phyloP scores from a whole-genome alignment of 2,113 vertebrate species.

The Typhlomys cinereus region DNA sequence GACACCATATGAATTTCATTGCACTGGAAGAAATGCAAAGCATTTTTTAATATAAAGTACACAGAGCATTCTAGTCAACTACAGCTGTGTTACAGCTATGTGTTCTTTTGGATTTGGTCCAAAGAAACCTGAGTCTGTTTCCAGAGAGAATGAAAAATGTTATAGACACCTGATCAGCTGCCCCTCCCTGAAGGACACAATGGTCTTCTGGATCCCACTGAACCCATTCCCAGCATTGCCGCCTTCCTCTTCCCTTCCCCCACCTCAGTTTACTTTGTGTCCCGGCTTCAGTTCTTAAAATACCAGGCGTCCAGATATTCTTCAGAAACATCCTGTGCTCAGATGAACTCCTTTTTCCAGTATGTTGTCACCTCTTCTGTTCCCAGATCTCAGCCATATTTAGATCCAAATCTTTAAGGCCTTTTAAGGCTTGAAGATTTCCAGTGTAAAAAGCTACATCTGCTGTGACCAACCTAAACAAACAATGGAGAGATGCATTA shows the following conservation, averaged over 20 bases:
- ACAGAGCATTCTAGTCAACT: constrained; percentile 87
- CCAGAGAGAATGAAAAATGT: constrained; percentile 86
- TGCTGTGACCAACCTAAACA: constrained; percentile 93
- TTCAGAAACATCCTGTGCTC: constrained; percentile 71
- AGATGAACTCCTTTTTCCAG: constrained; percentile 72
- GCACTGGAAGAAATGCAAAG: constrained; percentile 90
- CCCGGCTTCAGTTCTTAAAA: constrained; percentile 71
- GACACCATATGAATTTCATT: constrained; percentile 86
- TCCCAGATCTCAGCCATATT: constrained; percentile 99
- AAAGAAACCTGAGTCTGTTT: constrained; percentile 92
- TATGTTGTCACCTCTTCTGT: constrained; percentile 96
- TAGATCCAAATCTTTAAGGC: constrained; percentile 93
- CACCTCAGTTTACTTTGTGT: constrained; percentile 62
- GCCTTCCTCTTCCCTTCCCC: constrained; percentile 61
- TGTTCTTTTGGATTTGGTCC: constrained; percentile 92
- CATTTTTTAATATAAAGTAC: constrained; percentile 89
- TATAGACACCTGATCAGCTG: constrained; percentile 83
- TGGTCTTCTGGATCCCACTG: constrained; percentile 75
- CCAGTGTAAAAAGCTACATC: constrained; percentile 99
- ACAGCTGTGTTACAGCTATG: constrained; percentile 91
- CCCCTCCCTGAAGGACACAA: constrained; percentile 77
- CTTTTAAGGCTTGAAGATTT: constrained; percentile 95
- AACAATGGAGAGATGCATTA: constrained; percentile 63
- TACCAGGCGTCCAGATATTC: constrained; percentile 60
- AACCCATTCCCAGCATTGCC: constrained; percentile 72